Evolutionary conservation across 2,113 vertebrate species (phyloP).

Genomic region (Dendrocopos noguchii): DNA sequence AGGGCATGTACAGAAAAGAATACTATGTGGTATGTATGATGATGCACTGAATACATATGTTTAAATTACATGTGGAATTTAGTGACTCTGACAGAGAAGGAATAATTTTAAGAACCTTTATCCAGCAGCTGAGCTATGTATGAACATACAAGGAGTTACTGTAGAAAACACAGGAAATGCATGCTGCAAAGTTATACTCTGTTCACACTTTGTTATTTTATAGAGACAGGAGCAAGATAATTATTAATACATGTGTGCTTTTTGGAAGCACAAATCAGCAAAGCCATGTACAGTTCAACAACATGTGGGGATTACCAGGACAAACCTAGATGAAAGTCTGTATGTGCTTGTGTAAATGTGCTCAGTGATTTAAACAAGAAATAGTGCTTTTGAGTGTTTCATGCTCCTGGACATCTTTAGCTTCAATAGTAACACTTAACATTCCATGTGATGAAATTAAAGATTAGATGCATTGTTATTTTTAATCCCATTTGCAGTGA

Average conservation of each 20-base stretch:
- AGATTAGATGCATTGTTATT: background rate
- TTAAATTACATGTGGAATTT: background rate
- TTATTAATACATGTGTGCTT: background rate
- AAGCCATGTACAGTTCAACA: background rate
- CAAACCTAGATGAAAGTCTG: background rate
- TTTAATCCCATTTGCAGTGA: background rate
- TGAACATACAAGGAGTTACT: background rate
- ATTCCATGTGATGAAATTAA: background rate
- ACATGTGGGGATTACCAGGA: background rate
- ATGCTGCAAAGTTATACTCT: background rate
- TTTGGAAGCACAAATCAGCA: constrained; percentile 1
- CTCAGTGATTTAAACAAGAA: background rate
- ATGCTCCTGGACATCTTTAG: background rate
- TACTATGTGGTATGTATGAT: background rate
- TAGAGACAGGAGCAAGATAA: background rate
- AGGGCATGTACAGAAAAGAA: constrained; percentile 43
- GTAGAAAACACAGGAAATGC: constrained; percentile 4
- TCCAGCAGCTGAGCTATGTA: background rate
- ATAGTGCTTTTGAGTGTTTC: background rate
- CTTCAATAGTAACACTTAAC: background rate
- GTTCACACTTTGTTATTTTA: constrained; percentile 10
- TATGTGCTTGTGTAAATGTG: fast-evolving
- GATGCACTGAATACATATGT: background rate
- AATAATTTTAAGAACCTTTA: constrained; percentile 18
- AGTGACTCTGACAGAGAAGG: background rate